A percentile compares a stretch with the other conserved stretches of the same genome.
phyloP scores from a whole-genome alignment of 2,797 vertebrate species.

The Cuniculus paca region DNA sequence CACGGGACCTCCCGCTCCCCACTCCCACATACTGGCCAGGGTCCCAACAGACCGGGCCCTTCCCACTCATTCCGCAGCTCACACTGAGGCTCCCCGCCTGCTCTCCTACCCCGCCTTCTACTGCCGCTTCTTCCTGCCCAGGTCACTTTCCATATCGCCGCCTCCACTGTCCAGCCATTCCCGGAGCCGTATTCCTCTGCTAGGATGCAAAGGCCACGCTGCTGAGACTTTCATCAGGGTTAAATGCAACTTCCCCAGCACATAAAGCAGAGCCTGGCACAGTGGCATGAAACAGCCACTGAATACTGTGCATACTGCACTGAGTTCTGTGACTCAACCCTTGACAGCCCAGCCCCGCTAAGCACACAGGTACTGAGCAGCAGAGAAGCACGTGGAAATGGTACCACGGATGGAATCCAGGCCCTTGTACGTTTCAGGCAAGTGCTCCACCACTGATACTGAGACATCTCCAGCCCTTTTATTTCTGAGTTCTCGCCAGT shows the following conservation, averaged over 20 bases:
- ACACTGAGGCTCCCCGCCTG: background rate
- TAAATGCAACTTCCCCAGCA: background rate
- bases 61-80: background rate
- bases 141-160: background rate
- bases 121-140: background rate
- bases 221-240: background rate
- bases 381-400: background rate
- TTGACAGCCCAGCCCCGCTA: background rate
- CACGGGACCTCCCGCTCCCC: background rate
- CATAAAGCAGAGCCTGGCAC: background rate
- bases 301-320: background rate
- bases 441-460: background rate
- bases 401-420: background rate
- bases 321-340: background rate
- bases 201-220: background rate
- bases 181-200: conserved; percentile 1
- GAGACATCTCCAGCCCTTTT: background rate
- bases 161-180: background rate
- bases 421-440: too few relatives aligned
- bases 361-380: background rate
- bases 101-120: background rate
- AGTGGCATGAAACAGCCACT: background rate
- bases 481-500: background rate
- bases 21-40: background rate
- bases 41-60: background rate